Base-by-base conservation (phyloP, 2,888 invertebrate species). In the Melikaiella ostensackeni region DNA sequence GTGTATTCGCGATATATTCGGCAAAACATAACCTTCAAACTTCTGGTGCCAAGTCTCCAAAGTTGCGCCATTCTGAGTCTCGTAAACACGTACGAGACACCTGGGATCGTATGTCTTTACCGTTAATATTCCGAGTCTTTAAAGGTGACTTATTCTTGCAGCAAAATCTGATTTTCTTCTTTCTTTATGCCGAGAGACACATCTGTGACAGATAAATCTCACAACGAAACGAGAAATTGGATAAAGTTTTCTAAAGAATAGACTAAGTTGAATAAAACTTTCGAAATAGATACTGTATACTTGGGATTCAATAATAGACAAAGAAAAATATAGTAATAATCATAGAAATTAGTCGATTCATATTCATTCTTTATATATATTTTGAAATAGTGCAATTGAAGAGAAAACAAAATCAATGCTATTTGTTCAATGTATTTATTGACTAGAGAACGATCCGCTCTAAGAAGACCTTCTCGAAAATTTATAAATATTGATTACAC, bases 21-120 rank as follows among this genome's bases (percentile, higher is more conserved):
- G 19, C 46, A 66, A 66, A 66, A 66, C 66, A 46, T 66, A 66
- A 66, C 66, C 46, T 66, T 66, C 66, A 66, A 66, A 66, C 66
- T 66, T 66, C 66, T 42, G 16, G 21, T 66, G 46, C 66, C 42
- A 66, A 66, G 66, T 42, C 30, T 66, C 66, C 66, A 66, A 63
- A 55, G 24, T 79, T 77, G 77, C 76, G 77, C 85, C 86, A 85
- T 89, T 89, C 83, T 79, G 82, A 83, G 85, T 86, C 88, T 89
- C 89, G 86, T 89, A 89, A 89, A 89, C 88, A 89, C 89, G 87
- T 88, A 88, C 85, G 86, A 88, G 84, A 88, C 89, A 88, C 88
- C 88, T 89, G 89, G 86, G 89, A 81, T 85, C 82, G 85, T 84
- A 87, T 88, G 86, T 88, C 87, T 87, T 87, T 87, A 85, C 84